Base-by-base conservation (phyloP, 2,888 invertebrate genomes). In the Pogonocherus hispidulus region DNA sequence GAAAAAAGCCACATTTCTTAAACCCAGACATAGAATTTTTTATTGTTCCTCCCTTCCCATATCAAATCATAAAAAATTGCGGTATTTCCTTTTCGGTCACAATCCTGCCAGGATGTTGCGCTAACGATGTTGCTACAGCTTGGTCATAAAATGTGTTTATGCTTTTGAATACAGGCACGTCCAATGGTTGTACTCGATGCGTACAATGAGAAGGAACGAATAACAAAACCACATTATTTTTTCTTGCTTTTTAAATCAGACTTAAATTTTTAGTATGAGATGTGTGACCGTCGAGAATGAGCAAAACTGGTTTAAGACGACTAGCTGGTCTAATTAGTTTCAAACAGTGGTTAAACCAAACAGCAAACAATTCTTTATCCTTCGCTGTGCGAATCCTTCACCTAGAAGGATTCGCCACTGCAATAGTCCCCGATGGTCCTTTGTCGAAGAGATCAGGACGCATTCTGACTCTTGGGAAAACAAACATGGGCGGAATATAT, bases 391-490 rank as follows among this genome's bases (percentile, higher is more conserved):
- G n/a, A n/a, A n/a, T n/a, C n/a, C n/a, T 62, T n/a, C 41, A 46
- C n/a, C 55, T 23, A 9, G 23, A 19, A 9, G 27, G 49, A 2
- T 37, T 22, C 5, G 55, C 56, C 8, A 46, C 32, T 37, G 1
- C 37, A 20, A 55, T 54, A 16, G 63, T 41, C 19, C 44, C 63
- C n/a, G 44, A 18, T 44, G 64, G 55, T 16, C 20, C 47, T 46
- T 14, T 46, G 20, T 46, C 46, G 1, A 27, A n/a, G 4, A 60
- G 47, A 3, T 60, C 64, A 14, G 55, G 64, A 41, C 37, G 35
- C 51, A 64, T 44, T 47, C 51, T 16, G n/a, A 59, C 57, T 9
- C 57, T 57, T 49, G 47, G 66, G 35, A 57, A 49, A n/a, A 66
- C 22, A 47, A 57, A 44, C 44, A 37, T 27, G 18, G 59, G 46